Conservation (phyloP, 2,888 invertebrate genomes). For the Emesis castigata region DNA sequence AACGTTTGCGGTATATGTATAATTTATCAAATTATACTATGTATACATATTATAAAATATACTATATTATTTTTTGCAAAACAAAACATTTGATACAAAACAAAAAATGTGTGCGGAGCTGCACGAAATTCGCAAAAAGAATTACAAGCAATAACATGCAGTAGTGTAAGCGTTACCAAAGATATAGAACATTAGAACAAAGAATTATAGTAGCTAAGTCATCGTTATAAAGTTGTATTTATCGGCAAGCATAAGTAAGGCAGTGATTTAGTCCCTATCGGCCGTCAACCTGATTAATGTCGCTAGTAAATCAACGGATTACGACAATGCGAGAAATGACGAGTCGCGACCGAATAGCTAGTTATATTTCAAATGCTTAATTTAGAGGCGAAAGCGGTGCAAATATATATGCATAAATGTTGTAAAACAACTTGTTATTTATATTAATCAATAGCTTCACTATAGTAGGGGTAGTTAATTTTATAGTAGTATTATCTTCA, state of each 20-base stretch:
- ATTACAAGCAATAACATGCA: constrained; percentile 87
- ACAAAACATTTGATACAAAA: constrained; percentile 79
- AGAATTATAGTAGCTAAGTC: constrained; percentile 72
- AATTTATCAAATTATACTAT: too few species aligned
- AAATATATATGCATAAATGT: too few species aligned
- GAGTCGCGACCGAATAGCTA: constrained; percentile 85
- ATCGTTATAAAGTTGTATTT: constrained; percentile 73
- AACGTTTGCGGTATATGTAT: too few species aligned
- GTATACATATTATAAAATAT: too few species aligned
- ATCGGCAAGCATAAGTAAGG: constrained; percentile 76
- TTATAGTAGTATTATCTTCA: too few species aligned
- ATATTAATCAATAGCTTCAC: too few species aligned
- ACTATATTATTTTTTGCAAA: too few species aligned
- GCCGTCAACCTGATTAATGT: constrained; percentile 88
- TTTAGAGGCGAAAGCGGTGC: constrained; percentile 41
- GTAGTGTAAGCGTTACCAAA: constrained; percentile 80
- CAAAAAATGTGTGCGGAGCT: constrained; percentile 73
- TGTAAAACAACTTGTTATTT: too few species aligned
- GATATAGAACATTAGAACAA: constrained; percentile 59
- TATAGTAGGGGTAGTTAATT: too few species aligned
- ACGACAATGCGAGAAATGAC: constrained; percentile 89
- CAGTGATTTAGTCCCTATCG: constrained; percentile 87
- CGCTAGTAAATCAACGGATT: constrained; percentile 88
- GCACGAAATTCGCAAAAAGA: constrained; percentile 85
- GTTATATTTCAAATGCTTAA: constrained; percentile 75